A percentile compares a stretch with the other conserved stretches of the same genome.
These are phyloP conservation scores for Tyrannus savana DNA, from an alignment of 2,113 vertebrate genomes.

Conservation along the genomic window DNA sequence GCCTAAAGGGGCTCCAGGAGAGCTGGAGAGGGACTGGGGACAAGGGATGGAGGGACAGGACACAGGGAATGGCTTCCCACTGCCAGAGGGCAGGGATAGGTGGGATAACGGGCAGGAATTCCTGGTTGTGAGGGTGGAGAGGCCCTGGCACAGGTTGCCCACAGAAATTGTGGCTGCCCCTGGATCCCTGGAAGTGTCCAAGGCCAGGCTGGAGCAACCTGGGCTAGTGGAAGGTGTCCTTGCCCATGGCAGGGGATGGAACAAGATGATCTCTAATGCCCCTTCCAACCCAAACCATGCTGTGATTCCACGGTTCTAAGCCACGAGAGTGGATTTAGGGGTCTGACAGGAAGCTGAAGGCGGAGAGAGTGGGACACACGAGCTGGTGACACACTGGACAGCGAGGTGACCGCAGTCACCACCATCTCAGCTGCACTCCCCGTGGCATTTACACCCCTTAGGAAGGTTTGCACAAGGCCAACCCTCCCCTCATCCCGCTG, in stretches of 20 bases:
- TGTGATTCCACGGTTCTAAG: background rate
- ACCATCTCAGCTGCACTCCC: background rate
- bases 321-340: accelerated
- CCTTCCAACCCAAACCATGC: background rate
- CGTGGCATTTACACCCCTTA: accelerated
- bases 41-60: background rate
- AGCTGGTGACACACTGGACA: background rate
- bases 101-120: background rate
- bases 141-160: background rate
- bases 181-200: background rate
- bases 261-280: accelerated
- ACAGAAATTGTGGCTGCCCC: background rate
- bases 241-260: background rate
- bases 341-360: background rate
- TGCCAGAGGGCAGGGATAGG: background rate
- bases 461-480: background rate
- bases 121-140: background rate
- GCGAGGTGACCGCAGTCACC: accelerated
- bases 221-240: background rate
- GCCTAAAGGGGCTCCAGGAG: background rate
- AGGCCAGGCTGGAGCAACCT: background rate
- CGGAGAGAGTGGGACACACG: accelerated
- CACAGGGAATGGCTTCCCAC: background rate
- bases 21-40: background rate
- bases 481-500: accelerated